Evolutionary conservation across 2,113 vertebrate genomes (phyloP).

Genomic region (Oncorhynchus clarkii): DNA sequence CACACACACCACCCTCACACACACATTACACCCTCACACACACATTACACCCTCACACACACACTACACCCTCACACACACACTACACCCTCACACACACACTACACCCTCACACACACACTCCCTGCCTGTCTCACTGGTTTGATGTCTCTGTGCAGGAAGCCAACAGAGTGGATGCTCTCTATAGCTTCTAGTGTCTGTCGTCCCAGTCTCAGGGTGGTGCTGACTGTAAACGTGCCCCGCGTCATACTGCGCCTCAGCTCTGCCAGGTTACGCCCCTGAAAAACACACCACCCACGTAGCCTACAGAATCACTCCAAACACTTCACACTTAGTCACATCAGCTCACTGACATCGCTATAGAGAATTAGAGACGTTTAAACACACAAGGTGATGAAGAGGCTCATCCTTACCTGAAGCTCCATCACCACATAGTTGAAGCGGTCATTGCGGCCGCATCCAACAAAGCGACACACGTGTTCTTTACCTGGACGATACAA

Average conservation of each 20-base stretch:
- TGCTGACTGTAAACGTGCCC: constrained; percentile 94
- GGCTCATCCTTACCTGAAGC: constrained; percentile 81
- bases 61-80: too few species aligned
- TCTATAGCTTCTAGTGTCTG: constrained; percentile 97
- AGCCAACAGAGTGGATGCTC: constrained; percentile 98
- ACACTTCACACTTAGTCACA: background rate
- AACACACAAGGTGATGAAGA: background rate
- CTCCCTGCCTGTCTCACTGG: constrained; percentile 75
- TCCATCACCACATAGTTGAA: constrained; percentile 99
- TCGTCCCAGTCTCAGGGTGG: constrained; percentile 88
- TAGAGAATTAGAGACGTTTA: background rate
- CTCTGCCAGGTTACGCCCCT: constrained; percentile 97
- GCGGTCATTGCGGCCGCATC: constrained; percentile 95
- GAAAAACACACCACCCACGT: background rate
- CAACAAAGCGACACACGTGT: constrained; percentile 96
- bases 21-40: too few species aligned
- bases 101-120: background rate
- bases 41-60: too few species aligned
- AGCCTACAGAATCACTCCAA: background rate
- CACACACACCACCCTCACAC: too few species aligned
- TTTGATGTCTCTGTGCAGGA: constrained; percentile 97
- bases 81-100: too few species aligned
- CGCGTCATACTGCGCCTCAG: constrained; percentile 91
- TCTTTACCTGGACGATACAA: constrained; percentile 83
- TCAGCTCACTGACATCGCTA: background rate